Evolutionary conservation across 37 sponge, comb jelly and placozoan genomes (phyloP).

Genomic region (Aplysina aerophoba): DNA sequence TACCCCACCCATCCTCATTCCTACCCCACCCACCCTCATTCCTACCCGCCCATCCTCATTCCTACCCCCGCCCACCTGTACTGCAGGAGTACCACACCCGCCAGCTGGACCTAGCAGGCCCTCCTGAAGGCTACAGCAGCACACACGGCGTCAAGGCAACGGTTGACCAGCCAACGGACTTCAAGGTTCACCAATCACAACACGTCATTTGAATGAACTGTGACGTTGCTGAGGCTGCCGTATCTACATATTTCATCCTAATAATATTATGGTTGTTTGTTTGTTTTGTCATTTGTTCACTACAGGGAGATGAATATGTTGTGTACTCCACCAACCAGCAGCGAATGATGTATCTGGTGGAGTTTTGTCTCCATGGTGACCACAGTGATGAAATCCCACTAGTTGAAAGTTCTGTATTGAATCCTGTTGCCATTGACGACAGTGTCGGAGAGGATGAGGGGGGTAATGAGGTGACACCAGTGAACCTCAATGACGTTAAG

Average conservation of each 20-base stretch:
- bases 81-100: slow-evolving; percentile 55
- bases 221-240: too few relatives aligned
- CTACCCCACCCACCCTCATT: not conserved
- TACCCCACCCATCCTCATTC: too few relatives aligned
- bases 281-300: not conserved
- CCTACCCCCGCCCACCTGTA: not conserved
- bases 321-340: slow-evolving; percentile 83
- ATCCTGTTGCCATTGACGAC: not conserved
- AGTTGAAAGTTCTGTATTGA: not conserved
- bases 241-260: too few relatives aligned
- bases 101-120: slow-evolving; percentile 53
- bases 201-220: too few relatives aligned
- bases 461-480: slow-evolving; percentile 32
- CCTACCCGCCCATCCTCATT: not conserved
- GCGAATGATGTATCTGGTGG: slow-evolving; percentile 83
- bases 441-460: slow-evolving; percentile 23
- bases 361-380: slow-evolving; percentile 72
- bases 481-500: slow-evolving; percentile 76
- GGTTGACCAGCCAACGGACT: slow-evolving; percentile 66
- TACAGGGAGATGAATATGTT: slow-evolving; percentile 82
- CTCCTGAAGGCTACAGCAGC: slow-evolving; percentile 90
- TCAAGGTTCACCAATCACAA: slow-evolving; percentile 65
- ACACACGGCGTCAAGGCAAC: slow-evolving; percentile 72
- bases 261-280: not conserved
- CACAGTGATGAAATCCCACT: not conserved